These are phyloP conservation scores for Acleris cristana DNA, from an alignment of 2,888 invertebrate genomes.

Conservation along the genomic window DNA sequence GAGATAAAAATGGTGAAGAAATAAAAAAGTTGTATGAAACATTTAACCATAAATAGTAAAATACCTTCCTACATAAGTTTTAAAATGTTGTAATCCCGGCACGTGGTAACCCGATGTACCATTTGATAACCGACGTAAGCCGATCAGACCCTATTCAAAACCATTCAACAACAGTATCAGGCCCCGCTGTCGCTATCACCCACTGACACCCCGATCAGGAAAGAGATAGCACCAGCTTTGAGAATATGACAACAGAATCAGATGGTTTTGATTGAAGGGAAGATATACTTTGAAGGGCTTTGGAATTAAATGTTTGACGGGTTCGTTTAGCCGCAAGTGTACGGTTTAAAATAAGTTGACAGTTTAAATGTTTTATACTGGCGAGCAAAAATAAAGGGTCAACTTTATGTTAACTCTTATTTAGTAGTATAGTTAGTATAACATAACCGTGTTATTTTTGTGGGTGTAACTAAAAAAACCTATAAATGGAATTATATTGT, in stretches of 20 bases:
- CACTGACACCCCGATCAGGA: conserved; percentile 16
- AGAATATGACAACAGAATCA: conserved; percentile 27
- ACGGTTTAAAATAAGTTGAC: conserved; percentile 22
- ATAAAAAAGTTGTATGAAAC: too few relatives aligned
- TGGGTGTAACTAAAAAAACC: too few relatives aligned
- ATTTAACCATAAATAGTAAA: too few relatives aligned
- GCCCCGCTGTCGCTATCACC: conserved; percentile 17
- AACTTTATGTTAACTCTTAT: too few relatives aligned
- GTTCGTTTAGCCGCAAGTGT: conserved; percentile 58
- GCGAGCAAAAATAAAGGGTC: too few relatives aligned
- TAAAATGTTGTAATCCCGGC: conserved; percentile 65
- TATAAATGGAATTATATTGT: too few relatives aligned
- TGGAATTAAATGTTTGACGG: conserved; percentile 41
- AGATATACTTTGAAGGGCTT: conserved; percentile 29
- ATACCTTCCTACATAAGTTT: conserved; percentile 38
- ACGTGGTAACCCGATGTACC: conserved; percentile 62
- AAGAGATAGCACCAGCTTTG: conserved; percentile 13
- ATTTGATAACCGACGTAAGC: conserved; percentile 65
- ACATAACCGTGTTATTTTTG: too few relatives aligned
- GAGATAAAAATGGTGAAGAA: too few relatives aligned
- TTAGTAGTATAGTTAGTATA: too few relatives aligned
- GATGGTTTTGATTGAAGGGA: conserved; percentile 24
- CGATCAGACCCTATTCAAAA: conserved; percentile 55
- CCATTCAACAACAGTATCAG: conserved; percentile 33
- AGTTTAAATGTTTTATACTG: too few relatives aligned